Conservation (phyloP, 2,113 vertebrate species). For the Illadopsis cleaveri region DNA sequence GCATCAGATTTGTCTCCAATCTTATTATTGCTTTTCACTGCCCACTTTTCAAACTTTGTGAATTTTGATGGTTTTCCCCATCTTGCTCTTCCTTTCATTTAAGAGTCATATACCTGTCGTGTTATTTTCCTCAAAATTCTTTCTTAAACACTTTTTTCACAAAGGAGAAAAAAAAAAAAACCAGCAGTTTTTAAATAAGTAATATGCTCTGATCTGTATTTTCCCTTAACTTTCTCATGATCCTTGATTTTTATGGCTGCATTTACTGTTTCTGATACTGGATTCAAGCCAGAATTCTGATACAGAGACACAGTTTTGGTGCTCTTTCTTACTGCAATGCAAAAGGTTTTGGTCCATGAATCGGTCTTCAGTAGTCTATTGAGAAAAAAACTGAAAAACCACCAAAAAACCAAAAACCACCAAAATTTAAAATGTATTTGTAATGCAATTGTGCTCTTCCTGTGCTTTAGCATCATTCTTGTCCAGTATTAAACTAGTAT, state of each 20-base stretch:
- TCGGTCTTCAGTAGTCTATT: neutral
- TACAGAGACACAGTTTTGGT: neutral
- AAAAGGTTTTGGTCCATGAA: neutral
- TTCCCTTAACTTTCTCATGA: neutral
- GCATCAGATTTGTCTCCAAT: neutral
- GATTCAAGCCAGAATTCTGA: neutral
- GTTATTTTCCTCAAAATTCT: neutral
- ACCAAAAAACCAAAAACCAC: too few relatives aligned
- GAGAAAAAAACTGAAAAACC: neutral
- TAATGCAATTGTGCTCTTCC: neutral
- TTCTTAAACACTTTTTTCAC: neutral
- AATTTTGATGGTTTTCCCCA: neutral
- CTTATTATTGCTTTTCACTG: neutral
- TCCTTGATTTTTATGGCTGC: neutral
- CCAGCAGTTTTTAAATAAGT: neutral
- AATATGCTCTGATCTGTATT: neutral
- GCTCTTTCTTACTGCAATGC: neutral
- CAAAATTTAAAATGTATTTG: neutral
- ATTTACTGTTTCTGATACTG: neutral
- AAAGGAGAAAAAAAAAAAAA: neutral
- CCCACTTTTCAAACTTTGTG: neutral
- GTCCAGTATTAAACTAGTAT: neutral
- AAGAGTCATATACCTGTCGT: neutral
- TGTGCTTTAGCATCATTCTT: neutral
- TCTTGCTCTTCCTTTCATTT: neutral